These are phyloP conservation scores for Anastrepha obliqua DNA, from an alignment of 1,140 invertebrate species.

Conservation along the genomic window DNA sequence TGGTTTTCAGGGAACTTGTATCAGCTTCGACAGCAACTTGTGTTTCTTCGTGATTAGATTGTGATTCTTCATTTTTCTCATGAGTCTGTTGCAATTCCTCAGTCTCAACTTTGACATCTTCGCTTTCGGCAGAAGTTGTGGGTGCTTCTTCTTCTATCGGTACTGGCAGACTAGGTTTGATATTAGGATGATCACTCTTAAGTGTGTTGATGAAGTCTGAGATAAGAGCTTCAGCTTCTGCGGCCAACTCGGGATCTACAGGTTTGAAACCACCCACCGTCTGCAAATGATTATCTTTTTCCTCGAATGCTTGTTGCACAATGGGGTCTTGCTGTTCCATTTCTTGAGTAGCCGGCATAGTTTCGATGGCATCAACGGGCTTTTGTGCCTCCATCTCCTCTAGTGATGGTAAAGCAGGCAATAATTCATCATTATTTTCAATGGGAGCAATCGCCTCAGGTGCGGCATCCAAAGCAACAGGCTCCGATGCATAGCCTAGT, in stretches of 20 bases:
- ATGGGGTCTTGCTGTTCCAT: constrained; percentile 65
- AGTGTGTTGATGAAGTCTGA: constrained; percentile 68
- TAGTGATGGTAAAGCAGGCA: constrained; percentile 60
- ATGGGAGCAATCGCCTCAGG: background rate
- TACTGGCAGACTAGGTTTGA: constrained; percentile 15
- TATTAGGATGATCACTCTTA: constrained; percentile 51
- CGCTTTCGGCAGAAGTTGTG: constrained; percentile 60
- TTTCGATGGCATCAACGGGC: constrained; percentile 65
- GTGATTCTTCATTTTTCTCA: constrained; percentile 60
- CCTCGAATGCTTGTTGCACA: constrained; percentile 63
- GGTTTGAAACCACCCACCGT: constrained; percentile 70
- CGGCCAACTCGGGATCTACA: constrained; percentile 69
- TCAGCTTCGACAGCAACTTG: constrained; percentile 58
- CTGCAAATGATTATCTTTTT: constrained; percentile 59
- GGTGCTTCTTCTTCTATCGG: constrained; percentile 56
- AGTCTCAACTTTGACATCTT: constrained; percentile 19
- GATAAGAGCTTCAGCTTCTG: constrained; percentile 69
- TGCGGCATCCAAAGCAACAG: background rate
- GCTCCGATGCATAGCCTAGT: background rate
- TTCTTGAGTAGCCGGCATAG: constrained; percentile 65
- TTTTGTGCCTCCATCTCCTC: constrained; percentile 65
- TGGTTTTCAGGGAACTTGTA: background rate
- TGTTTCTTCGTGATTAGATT: constrained; percentile 63
- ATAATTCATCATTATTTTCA: constrained; percentile 48
- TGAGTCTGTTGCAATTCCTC: background rate